Base-by-base conservation (phyloP, 2,113 vertebrate genomes). In the Podarcis cretensis region DNA sequence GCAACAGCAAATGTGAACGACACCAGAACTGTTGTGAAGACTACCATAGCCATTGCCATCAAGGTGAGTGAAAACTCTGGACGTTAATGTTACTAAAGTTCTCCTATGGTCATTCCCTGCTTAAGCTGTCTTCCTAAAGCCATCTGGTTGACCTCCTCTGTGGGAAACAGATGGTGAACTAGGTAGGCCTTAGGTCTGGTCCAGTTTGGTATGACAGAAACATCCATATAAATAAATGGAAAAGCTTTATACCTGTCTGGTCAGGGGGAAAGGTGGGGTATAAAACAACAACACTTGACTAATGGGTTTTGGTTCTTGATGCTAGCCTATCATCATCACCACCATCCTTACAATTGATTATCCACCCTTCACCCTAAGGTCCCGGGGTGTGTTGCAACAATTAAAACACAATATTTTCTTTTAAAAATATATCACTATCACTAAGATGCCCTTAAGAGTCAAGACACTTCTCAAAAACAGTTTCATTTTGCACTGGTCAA, bases 21-120 rank as follows among this genome's bases (percentile, higher is more conserved):
- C 9, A 92, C 87, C 85, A 4, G 20, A 96, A 91, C 96, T 98
- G 98, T 95, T 98, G 98, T 65, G 73, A 81, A 40, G 97, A 98
- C 91, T 97, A 96, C 16, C 14, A 90, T 32, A 3, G 76, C 14
- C 89, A 95, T 83, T 98, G 98, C 89, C 57, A n/a, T 3, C 71
- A 85, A 0, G 92, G 97, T 98, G 95, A 97, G 96, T 75, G 16
- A 0, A n/a, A 20, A 83, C 32, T 32, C 32, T 74, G 32, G 18
- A 20, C 16, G 35, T 12, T 32, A 74, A 74, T 35, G 35, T 20
- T 14, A 18, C 18, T 20, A 63, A 63, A 63, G 59, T 63, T 14
- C 18, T 63, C 13, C 18, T 63, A 16, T 59, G 18, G 18, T 63
- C 16, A 48, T 48, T 63, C 16, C 59, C 59, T 63, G 59, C 59